phyloP scores from a whole-genome alignment of 92 coral and sea anemone genomes.

The Parazoanthus swiftii region DNA sequence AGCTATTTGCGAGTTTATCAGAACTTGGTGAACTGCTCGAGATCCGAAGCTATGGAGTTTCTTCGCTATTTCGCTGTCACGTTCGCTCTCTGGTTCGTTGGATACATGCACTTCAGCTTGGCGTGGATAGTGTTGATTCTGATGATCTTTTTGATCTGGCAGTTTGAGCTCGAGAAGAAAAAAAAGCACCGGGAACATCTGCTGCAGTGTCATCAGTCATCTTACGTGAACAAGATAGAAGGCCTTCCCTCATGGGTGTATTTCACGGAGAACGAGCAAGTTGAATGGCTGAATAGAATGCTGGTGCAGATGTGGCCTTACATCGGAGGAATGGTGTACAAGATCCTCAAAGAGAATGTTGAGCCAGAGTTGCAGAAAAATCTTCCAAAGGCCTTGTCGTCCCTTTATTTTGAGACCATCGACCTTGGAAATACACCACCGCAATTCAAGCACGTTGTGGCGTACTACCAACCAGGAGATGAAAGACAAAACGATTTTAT shows the following conservation, averaged over 20 bases:
- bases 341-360: slow-evolving; percentile 85
- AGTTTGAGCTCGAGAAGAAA: slow-evolving; percentile 83
- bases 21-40: slow-evolving; percentile 61
- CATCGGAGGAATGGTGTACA: slow-evolving; percentile 90
- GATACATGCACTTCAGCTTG: slow-evolving; percentile 88
- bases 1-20: slow-evolving; percentile 73
- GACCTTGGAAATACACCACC: slow-evolving; percentile 92
- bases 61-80: slow-evolving; percentile 78
- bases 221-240: slow-evolving; percentile 77
- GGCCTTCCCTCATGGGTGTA: slow-evolving; percentile 93
- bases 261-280: slow-evolving; percentile 85
- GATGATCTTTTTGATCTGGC: slow-evolving; percentile 90
- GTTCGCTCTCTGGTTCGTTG: slow-evolving; percentile 87
- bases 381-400: slow-evolving; percentile 76
- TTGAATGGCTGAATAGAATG: slow-evolving; percentile 89
- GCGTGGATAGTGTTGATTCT: slow-evolving; percentile 98
- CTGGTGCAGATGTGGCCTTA: slow-evolving; percentile 98
- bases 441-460: slow-evolving; percentile 67
- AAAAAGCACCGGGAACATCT: slow-evolving; percentile 74
- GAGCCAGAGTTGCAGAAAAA: slow-evolving; percentile 97
- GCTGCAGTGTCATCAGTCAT: slow-evolving; percentile 75
- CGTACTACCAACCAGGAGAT: slow-evolving; percentile 57
- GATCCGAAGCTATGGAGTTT: slow-evolving; percentile 62
- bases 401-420: slow-evolving; percentile 88
- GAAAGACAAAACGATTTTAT: slow-evolving; percentile 71